Evolutionary conservation across 2,888 invertebrate species (phyloP), one percentile per base, ranked within the genome.

Genomic region (Cremastinae sp.): DNA sequence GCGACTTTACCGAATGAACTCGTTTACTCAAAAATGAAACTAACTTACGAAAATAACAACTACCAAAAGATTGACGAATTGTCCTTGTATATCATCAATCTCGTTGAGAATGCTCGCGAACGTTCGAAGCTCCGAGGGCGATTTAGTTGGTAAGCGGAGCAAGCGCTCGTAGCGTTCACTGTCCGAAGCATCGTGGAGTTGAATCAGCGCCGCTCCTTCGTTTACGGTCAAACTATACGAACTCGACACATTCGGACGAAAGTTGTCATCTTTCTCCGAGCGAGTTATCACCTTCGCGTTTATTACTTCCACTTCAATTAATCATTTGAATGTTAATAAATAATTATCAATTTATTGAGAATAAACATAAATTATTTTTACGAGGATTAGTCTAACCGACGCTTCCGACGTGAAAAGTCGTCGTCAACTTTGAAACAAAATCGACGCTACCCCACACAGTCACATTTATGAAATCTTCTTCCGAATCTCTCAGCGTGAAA

Each of bases 401-500:
- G 87, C 94, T 94, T 18, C 95, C 95, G 3, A 95, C 92, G 56
- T 93, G 91, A 87, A 94, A 94, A 81, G 91, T 91, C 75, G 92
- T 91, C 81, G 93, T 92, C 79, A 94, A 91, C 68, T 92, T 92
- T 45, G 91, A 90, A 16, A 95, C 90, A 83, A 91, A 93, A 78
- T 93, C 92, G 71, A 91, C 91, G 2, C 92, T 91, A 1, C 95
- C 95, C 96, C 96, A 96, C 77, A 93, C 94, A 75, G 94, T 94
- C 12, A 93, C 93, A 86, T 96, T 96, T 55, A 95, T 94, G 3
- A 94, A 93, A 86, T 95, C 94, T 0, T 92, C 87, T 14, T 92
- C 91, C 0, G 95, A 94, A 90, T 96, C 96, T 78, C 96, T 91
- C 22, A 96, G 79, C 0, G 95, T 96, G 79, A 95, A 95, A 66